Conservation (phyloP, 2,888 invertebrate species). For the Meghimatium bilineatum region DNA sequence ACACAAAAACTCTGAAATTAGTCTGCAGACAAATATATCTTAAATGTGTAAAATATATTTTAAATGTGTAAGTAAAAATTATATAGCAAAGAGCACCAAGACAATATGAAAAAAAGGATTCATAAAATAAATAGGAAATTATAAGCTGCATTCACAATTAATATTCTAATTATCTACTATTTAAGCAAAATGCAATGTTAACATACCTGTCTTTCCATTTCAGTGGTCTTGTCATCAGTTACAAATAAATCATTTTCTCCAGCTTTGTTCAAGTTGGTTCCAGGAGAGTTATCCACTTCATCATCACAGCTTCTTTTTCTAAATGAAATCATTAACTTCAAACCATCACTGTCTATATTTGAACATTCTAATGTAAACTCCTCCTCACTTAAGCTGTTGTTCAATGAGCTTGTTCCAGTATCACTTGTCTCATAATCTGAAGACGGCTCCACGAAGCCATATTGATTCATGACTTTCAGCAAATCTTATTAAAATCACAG, state of each 20-base stretch:
- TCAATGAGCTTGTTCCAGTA: slow-evolving; percentile 29
- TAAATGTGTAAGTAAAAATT: too few species aligned
- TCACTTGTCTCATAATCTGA: slow-evolving; percentile 43
- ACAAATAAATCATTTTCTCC: neutral
- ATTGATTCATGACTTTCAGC: slow-evolving; percentile 34
- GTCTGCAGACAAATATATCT: too few species aligned
- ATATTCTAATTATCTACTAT: neutral
- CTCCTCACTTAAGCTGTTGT: slow-evolving; percentile 42
- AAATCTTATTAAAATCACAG: neutral
- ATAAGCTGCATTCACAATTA: neutral
- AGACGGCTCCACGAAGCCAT: slow-evolving; percentile 27
- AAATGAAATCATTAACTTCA: slow-evolving; percentile 44
- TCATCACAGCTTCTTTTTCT: slow-evolving; percentile 36
- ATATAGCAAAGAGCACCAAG: too few species aligned
- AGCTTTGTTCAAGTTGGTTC: slow-evolving; percentile 41
- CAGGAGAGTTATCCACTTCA: slow-evolving; percentile 40
- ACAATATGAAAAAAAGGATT: too few species aligned
- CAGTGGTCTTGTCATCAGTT: neutral
- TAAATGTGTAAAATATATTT: too few species aligned
- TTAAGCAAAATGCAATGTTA: neutral
- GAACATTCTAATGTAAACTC: slow-evolving; percentile 33
- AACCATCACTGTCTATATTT: slow-evolving; percentile 33
- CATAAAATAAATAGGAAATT: neutral
- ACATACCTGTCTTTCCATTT: slow-evolving; percentile 39
- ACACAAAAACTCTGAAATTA: too few species aligned